Conservation (phyloP, 2,888 invertebrate genomes). For the Metellina segmentata region DNA sequence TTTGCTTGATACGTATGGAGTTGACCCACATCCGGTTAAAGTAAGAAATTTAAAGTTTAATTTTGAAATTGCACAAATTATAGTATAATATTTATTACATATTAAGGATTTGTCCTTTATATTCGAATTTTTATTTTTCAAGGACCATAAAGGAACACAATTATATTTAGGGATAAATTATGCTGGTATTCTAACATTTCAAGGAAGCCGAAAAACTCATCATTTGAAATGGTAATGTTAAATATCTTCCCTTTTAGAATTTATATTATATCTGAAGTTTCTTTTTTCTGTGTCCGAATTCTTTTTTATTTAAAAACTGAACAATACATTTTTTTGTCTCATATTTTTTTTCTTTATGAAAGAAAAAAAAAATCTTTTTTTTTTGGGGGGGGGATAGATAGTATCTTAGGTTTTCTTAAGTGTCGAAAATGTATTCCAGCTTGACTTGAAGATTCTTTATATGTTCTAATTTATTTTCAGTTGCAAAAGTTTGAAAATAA, state of each 20-base stretch:
- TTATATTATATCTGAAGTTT: too few species aligned
- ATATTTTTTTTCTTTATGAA: too few species aligned
- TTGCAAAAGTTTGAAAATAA: too few species aligned
- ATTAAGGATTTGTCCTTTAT: background rate
- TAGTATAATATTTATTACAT: background rate
- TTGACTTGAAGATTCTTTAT: too few species aligned
- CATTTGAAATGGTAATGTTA: slow-evolving; percentile 92
- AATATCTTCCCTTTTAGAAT: background rate
- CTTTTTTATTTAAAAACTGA: slow-evolving; percentile 24
- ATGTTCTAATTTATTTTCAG: too few species aligned
- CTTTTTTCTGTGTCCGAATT: too few species aligned
- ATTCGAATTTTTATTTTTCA: slow-evolving; percentile 69
- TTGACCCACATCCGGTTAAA: slow-evolving; percentile 88
- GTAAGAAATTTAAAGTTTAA: slow-evolving; percentile 82
- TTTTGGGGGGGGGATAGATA: too few species aligned
- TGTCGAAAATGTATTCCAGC: too few species aligned
- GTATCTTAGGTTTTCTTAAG: too few species aligned
- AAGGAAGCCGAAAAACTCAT: slow-evolving; percentile 94
- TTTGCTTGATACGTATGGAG: slow-evolving; percentile 90
- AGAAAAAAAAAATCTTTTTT: too few species aligned
- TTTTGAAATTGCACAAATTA: background rate
- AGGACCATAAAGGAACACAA: slow-evolving; percentile 93
- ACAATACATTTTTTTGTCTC: too few species aligned
- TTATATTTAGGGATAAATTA: slow-evolving; percentile 97
- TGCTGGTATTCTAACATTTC: slow-evolving; percentile 96